Percentiles rank a stretch among this genome's conserved stretches.
Conservation (phyloP, 2,113 vertebrate genomes). For the Actenoides hombroni region DNA sequence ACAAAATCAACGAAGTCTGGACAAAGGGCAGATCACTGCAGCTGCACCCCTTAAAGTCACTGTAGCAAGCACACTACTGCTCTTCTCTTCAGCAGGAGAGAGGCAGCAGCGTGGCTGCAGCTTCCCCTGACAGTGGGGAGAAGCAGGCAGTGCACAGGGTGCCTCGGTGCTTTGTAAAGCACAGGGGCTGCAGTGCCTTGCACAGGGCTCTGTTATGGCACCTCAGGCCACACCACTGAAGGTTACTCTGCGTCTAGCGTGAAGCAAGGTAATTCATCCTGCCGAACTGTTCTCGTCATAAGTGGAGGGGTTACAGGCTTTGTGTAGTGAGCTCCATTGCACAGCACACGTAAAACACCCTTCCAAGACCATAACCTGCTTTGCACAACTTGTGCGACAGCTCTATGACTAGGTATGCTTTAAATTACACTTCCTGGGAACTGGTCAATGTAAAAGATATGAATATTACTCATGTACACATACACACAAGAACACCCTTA, state of each 20-base stretch:
- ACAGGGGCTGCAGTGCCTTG: background rate
- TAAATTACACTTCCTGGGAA: background rate
- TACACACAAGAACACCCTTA: background rate
- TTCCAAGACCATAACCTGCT: background rate
- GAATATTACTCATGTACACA: too few species aligned
- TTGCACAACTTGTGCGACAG: background rate
- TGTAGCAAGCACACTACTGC: background rate
- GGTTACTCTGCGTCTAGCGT: fast-evolving
- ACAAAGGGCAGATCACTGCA: background rate
- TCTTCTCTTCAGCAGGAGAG: background rate
- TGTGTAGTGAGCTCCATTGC: fast-evolving
- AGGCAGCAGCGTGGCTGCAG: background rate
- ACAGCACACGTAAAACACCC: background rate
- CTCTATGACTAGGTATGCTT: background rate
- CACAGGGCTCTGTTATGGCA: background rate
- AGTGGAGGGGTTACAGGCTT: background rate
- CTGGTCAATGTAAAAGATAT: background rate
- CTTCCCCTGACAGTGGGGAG: background rate
- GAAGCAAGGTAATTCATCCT: background rate
- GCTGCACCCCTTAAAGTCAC: background rate
- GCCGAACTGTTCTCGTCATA: background rate
- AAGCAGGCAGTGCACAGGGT: background rate
- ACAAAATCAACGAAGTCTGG: background rate
- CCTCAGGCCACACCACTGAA: background rate
- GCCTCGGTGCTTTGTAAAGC: background rate